Evolutionary conservation across 2,888 invertebrate genomes (phyloP), one percentile per base, ranked within the genome.

Genomic region (Orchesellides sinensis): DNA sequence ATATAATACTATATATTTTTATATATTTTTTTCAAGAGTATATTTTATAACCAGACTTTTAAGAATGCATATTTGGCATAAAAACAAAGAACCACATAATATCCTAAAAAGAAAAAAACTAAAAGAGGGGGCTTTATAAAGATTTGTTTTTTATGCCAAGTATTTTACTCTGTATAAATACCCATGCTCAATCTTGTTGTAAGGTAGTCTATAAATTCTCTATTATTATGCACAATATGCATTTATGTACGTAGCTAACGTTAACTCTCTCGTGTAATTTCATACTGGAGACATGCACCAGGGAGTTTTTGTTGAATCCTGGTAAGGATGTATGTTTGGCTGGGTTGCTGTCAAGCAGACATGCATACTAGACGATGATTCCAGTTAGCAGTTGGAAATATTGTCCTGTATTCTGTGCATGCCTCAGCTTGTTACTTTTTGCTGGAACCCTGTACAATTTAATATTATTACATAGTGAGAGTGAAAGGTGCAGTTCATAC

Each of bases 121-220:
- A 21, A 52, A 52, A 59, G 14, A 29, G 23, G 17, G 59, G 59
- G 59, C 59, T 59, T 59, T 59, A 29, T 59, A 29, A 59, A 59
- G 59, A 59, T 59, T 59, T 29, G 29, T 59, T 59, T 47, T 21
- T 27, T 59, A 59, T 27, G 21, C 59, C 54, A 54, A 54, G 17
- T 59, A 21, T 59, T 59, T 29, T 32, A 29, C 19, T 25, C n/a
- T 54, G 54, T 25, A 47, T 14, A 47, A 14, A 47, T 12, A 47
- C 8, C n/a, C n/a, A 47, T 47, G n/a, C n/a, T n/a, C n/a, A 47
- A 12, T 14, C 47, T 12, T 47, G 8, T n/a, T 47, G 12, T 35
- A 35, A 5, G 6, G 35, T 35, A 35, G 35, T 12, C 35, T 5
- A 35, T 12, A 35, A 35, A 35, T n/a, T n/a, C n/a, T n/a, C n/a